Evolutionary conservation across 2,888 invertebrate species (phyloP).

Genomic region (Crematogaster levior): DNA sequence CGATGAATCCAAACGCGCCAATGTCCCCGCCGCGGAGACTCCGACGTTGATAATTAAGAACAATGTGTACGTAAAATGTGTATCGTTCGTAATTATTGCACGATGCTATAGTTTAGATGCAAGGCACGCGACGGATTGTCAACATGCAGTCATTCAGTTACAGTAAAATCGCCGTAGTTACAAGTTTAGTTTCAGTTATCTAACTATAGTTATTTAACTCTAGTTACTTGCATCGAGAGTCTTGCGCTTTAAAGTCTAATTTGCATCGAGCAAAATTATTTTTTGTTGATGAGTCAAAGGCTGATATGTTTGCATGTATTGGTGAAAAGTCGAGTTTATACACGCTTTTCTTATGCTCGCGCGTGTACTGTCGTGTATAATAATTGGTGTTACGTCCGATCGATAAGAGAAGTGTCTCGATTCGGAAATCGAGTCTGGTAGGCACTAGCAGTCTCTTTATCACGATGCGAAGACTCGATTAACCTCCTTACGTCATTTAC

Average conservation of each 20-base stretch:
- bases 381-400: slow-evolving; percentile 29
- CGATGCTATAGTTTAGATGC: background rate
- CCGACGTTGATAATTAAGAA: slow-evolving; percentile 36
- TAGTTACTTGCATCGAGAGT: background rate
- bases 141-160: slow-evolving; percentile 11
- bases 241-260: background rate
- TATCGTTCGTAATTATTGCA: background rate
- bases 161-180: background rate
- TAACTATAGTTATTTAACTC: slow-evolving; percentile 20
- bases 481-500: slow-evolving; percentile 52
- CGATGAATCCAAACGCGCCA: slow-evolving; percentile 66
- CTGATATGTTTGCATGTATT: background rate
- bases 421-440: slow-evolving; percentile 48
- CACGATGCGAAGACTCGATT: slow-evolving; percentile 52
- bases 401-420: slow-evolving; percentile 19
- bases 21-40: slow-evolving; percentile 55
- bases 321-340: background rate
- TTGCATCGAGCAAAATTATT: background rate
- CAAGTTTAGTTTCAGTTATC: slow-evolving; percentile 19
- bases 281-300: background rate
- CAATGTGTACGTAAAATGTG: background rate
- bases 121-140: background rate
- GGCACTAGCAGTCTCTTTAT: slow-evolving; percentile 35
- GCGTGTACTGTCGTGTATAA: slow-evolving; percentile 4
- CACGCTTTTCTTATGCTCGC: background rate